A percentile compares a stretch with the other conserved stretches of the same genome.
These are phyloP conservation scores for Melanotaenia pygmaea DNA, from an alignment of 2,797 vertebrate genomes.

Conservation along the genomic window DNA sequence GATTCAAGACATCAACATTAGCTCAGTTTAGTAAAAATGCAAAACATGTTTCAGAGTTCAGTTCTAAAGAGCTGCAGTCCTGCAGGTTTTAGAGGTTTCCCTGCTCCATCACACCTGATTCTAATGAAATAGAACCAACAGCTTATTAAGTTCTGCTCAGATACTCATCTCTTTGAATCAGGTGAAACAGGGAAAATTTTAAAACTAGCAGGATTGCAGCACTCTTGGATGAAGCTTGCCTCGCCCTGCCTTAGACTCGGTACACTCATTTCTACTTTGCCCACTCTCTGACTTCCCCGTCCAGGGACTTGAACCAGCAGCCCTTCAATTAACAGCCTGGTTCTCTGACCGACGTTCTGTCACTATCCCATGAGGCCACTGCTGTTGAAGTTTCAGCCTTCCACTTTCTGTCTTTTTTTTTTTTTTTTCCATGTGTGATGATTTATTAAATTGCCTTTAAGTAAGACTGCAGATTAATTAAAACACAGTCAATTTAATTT, in stretches of 20 bases:
- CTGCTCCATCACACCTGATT: no score
- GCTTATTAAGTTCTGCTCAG: no score
- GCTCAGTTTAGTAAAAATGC: no score
- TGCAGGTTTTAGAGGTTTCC: no score
- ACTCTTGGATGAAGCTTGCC: background rate
- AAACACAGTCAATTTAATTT: slow-evolving; percentile 84
- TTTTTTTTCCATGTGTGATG: slow-evolving; percentile 64
- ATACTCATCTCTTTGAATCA: no score
- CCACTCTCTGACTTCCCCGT: slow-evolving; percentile 34
- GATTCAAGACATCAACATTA: no score
- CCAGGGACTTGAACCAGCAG: slow-evolving; percentile 77
- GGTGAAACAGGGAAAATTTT: no score
- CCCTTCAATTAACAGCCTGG: slow-evolving; percentile 72
- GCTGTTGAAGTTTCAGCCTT: slow-evolving; percentile 66
- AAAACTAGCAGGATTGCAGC: background rate
- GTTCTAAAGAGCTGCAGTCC: no score
- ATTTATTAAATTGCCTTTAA: slow-evolving; percentile 86
- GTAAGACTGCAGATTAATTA: slow-evolving; percentile 86
- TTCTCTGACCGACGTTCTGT: slow-evolving; percentile 52
- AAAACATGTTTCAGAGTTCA: no score
- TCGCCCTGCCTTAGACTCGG: background rate
- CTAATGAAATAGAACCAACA: no score
- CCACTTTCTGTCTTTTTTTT: slow-evolving; percentile 50
- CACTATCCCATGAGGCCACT: slow-evolving; percentile 54
- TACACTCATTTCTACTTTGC: slow-evolving; percentile 22